Conservation (phyloP, 2,113 vertebrate species). For the Aix galericulata region DNA sequence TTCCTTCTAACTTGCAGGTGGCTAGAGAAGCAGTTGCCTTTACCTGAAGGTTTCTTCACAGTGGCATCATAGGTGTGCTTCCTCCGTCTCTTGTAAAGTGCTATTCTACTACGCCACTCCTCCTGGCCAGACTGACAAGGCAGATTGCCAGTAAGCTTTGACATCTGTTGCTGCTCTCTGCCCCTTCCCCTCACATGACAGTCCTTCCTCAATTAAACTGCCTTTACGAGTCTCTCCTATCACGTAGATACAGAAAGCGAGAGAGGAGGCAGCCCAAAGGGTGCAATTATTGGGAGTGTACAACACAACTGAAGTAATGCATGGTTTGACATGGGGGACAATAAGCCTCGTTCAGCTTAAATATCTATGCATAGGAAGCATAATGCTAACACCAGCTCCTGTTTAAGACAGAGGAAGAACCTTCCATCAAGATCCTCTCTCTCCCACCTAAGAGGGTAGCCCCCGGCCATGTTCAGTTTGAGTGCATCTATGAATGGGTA, state of each 20-base stretch:
- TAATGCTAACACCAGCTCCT: not conserved
- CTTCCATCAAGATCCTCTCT: not conserved
- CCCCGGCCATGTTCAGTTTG: not conserved
- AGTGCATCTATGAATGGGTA: not conserved
- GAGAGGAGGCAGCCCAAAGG: not conserved
- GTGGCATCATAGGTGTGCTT: not conserved
- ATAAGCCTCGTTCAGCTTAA: not conserved
- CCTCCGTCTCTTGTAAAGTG: not conserved
- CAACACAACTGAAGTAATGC: not conserved
- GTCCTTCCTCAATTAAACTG: not conserved
- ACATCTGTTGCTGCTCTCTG: not conserved
- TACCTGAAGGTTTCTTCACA: not conserved
- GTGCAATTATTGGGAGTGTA: not conserved
- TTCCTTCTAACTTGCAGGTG: not conserved
- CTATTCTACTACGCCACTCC: not conserved
- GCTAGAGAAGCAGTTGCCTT: not conserved
- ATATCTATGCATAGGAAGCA: not conserved
- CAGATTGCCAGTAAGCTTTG: not conserved
- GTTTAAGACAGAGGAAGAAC: not conserved
- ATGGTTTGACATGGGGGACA: not conserved
- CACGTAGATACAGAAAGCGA: not conserved
- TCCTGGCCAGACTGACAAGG: not conserved
- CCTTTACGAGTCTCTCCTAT: not conserved
- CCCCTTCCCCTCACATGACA: not conserved
- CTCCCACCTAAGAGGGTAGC: not conserved